phyloP scores from a whole-genome alignment of 2,797 vertebrate species.

The Myoxocephalus aenaeus region DNA sequence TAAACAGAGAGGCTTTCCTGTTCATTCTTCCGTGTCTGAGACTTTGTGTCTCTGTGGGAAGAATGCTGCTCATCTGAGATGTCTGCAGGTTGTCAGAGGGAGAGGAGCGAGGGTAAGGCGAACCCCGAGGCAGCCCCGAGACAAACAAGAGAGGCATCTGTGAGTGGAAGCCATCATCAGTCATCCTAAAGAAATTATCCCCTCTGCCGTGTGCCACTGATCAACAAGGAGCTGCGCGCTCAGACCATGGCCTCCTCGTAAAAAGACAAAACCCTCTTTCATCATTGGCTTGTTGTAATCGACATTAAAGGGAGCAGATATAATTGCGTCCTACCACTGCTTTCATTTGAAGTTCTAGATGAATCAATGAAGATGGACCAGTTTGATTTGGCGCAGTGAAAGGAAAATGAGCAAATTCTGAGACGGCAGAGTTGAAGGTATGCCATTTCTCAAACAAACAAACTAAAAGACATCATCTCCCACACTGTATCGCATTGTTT shows the following conservation, averaged over 20 bases:
- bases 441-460: slow-evolving; percentile 22
- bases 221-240: slow-evolving; percentile 71
- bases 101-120: slow-evolving; percentile 79
- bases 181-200: slow-evolving; percentile 96
- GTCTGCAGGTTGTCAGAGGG: slow-evolving; percentile 95
- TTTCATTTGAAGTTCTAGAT: slow-evolving; percentile 45
- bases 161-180: slow-evolving; percentile 88
- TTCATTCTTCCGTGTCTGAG: slow-evolving; percentile 59
- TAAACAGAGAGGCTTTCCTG: slow-evolving; percentile 48
- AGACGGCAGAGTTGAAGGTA: not conserved
- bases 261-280: slow-evolving; percentile 93
- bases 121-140: slow-evolving; percentile 85
- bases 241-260: slow-evolving; percentile 54
- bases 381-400: slow-evolving; percentile 19
- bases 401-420: slow-evolving; percentile 10
- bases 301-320: slow-evolving; percentile 32
- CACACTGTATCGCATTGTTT: slow-evolving; percentile 6
- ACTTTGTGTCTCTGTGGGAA: slow-evolving; percentile 89
- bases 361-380: slow-evolving; percentile 23
- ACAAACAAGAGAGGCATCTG: slow-evolving; percentile 95
- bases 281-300: slow-evolving; percentile 69
- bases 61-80: slow-evolving; percentile 94
- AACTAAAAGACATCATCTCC: slow-evolving; percentile 21
- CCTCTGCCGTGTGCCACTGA: slow-evolving; percentile 86
- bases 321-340: slow-evolving; percentile 35